These are phyloP conservation scores for Mus caroli DNA, from an alignment of 2,797 vertebrate genomes.

Conservation along the genomic window DNA sequence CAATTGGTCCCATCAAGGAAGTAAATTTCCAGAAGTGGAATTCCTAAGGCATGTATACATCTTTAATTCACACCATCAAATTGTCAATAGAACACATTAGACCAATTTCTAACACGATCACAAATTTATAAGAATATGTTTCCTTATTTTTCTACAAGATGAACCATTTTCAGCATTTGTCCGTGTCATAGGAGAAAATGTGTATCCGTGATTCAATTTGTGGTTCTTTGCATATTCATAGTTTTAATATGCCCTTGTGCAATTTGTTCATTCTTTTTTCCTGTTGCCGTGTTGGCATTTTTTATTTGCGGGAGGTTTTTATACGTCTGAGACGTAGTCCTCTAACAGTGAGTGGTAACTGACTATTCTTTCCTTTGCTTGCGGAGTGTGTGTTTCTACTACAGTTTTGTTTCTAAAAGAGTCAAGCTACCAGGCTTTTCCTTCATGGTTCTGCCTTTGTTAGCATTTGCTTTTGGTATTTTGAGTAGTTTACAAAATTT, in stretches of 20 bases:
- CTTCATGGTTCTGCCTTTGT: slow-evolving; percentile 53
- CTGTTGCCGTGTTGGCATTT: neutral
- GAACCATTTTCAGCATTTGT: slow-evolving; percentile 43
- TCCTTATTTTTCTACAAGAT: slow-evolving; percentile 27
- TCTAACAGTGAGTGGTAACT: neutral
- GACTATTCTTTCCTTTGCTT: slow-evolving; percentile 36
- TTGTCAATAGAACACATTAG: slow-evolving; percentile 13
- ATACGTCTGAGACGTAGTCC: slow-evolving; percentile 31
- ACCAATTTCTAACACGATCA: slow-evolving; percentile 40
- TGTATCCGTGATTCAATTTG: slow-evolving; percentile 24
- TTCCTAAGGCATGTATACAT: slow-evolving; percentile 1
- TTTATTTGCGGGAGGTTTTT: slow-evolving; percentile 54
- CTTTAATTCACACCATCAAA: slow-evolving; percentile 38
- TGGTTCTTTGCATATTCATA: slow-evolving; percentile 48
- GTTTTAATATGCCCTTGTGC: neutral
- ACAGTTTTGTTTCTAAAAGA: slow-evolving; percentile 41
- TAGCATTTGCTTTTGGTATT: slow-evolving; percentile 45
- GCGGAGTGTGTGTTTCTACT: neutral
- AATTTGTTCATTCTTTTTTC: slow-evolving; percentile 27
- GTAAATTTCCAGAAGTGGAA: slow-evolving; percentile 27
- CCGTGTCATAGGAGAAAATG: slow-evolving; percentile 29
- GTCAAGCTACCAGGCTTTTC: slow-evolving; percentile 45
- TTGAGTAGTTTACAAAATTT: slow-evolving; percentile 24
- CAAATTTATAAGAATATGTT: slow-evolving; percentile 48
- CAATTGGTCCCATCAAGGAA: slow-evolving; percentile 62